A percentile compares a stretch with the other conserved stretches of the same genome.
These are phyloP conservation scores for Drosophila albomicans DNA, from an alignment of 1,140 invertebrate genomes.

Conservation along the genomic window DNA sequence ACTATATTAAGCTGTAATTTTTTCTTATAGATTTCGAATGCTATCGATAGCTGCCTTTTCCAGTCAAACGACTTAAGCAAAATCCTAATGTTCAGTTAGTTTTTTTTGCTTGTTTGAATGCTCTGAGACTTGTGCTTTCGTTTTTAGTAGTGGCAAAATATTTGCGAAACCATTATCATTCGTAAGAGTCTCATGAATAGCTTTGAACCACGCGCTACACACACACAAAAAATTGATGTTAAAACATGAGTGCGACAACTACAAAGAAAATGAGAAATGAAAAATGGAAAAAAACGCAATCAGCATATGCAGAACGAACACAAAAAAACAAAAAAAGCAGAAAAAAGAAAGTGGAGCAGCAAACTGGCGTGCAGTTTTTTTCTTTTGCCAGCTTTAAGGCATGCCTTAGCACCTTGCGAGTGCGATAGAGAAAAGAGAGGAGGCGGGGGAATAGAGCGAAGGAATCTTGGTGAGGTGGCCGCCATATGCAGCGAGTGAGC, in stretches of 20 bases:
- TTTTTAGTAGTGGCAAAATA: conserved; percentile 4
- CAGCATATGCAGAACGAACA: conserved; percentile 62
- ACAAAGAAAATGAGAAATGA: conserved; percentile 22
- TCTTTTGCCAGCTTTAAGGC: conserved; percentile 31
- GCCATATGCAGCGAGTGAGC: conserved; percentile 9
- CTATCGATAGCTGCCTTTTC: no score
- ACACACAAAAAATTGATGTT: conserved; percentile 30
- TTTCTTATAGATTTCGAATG: no score
- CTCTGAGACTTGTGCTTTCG: background rate
- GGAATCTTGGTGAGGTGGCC: background rate
- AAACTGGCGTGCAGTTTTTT: conserved; percentile 42
- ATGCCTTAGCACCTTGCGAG: conserved; percentile 36
- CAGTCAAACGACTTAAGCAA: background rate
- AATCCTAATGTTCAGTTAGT: background rate
- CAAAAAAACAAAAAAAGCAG: conserved; percentile 6
- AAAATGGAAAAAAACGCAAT: conserved; percentile 71
- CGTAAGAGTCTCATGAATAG: conserved; percentile 34
- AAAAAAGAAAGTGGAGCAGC: conserved; percentile 61
- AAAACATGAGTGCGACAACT: conserved; percentile 28
- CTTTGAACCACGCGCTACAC: conserved; percentile 38
- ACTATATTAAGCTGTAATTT: no score
- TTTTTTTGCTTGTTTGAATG: background rate
- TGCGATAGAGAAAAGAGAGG: background rate
- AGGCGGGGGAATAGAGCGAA: background rate
- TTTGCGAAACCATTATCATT: conserved; percentile 36